phyloP scores from a whole-genome alignment of 2,797 vertebrate species.

The Danio jaintianensis region DNA sequence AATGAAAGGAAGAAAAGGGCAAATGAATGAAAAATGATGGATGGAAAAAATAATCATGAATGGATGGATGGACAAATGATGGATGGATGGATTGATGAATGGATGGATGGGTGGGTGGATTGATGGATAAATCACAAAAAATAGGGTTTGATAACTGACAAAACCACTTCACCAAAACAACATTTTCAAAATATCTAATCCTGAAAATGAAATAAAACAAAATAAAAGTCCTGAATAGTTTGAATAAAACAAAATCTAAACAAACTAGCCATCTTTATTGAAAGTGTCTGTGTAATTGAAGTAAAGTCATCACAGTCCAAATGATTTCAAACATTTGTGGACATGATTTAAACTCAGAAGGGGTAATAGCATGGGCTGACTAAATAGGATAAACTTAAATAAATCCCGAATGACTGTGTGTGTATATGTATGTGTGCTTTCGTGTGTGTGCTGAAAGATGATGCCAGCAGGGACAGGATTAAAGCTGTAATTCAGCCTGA shows the following conservation, averaged over 20 bases:
- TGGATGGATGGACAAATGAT: too few relatives aligned
- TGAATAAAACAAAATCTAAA: neutral
- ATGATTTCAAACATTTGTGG: neutral
- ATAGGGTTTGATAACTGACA: neutral
- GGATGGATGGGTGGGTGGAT: too few relatives aligned
- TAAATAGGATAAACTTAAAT: slow-evolving; percentile 3
- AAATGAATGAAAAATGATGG: too few relatives aligned
- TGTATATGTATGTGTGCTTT: slow-evolving; percentile 8
- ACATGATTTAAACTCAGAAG: neutral
- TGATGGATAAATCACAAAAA: too few relatives aligned
- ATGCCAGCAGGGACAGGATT: slow-evolving; percentile 42
- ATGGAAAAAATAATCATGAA: too few relatives aligned
- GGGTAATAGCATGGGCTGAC: neutral
- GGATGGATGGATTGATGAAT: too few relatives aligned
- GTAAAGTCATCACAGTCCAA: neutral
- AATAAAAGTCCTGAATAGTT: too few relatives aligned
- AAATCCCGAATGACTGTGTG: neutral
- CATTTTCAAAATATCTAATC: neutral
- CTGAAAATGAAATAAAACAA: too few relatives aligned
- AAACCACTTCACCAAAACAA: neutral
- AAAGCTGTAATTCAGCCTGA: slow-evolving; percentile 50
- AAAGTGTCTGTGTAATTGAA: neutral
- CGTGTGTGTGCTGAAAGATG: slow-evolving; percentile 11
- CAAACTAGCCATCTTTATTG: neutral
- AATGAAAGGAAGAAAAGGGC: too few relatives aligned